Conservation (phyloP, 2,888 invertebrate genomes). For the Acleris holmiana region DNA sequence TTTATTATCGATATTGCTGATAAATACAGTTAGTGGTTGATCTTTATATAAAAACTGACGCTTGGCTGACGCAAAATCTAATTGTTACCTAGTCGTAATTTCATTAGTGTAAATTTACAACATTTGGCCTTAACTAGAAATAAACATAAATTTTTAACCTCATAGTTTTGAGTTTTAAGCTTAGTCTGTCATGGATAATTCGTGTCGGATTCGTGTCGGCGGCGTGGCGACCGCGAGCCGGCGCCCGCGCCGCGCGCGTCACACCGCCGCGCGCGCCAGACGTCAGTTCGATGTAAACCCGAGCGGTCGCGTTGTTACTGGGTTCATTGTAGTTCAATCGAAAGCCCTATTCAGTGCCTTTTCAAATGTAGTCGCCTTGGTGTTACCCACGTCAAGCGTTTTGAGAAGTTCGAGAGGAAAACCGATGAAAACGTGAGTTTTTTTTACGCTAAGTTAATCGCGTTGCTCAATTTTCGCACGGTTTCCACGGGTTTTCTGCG, state of each 20-base stretch:
- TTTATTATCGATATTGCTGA: too few relatives aligned
- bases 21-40: too few relatives aligned
- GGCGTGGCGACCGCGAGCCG: conserved; percentile 7
- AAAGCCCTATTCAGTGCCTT: conserved; percentile 78
- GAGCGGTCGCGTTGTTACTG: conserved; percentile 75
- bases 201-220: background rate
- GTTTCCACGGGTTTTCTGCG: conserved; percentile 38
- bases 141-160: too few relatives aligned
- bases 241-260: conserved; percentile 21
- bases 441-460: conserved; percentile 40
- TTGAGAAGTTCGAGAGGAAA: conserved; percentile 74
- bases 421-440: conserved; percentile 80
- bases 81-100: too few relatives aligned
- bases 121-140: too few relatives aligned
- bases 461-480: conserved; percentile 63
- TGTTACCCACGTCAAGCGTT: conserved; percentile 64
- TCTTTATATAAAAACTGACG: too few relatives aligned
- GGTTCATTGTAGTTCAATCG: conserved; percentile 82
- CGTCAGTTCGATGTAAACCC: conserved; percentile 75
- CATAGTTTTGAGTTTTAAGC: too few relatives aligned
- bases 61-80: too few relatives aligned
- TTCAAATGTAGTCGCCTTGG: conserved; percentile 84
- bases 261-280: conserved; percentile 50
- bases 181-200: background rate
- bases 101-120: too few relatives aligned